Conservation (phyloP, 2,113 vertebrate species). For the Bettongia penicillata region DNA sequence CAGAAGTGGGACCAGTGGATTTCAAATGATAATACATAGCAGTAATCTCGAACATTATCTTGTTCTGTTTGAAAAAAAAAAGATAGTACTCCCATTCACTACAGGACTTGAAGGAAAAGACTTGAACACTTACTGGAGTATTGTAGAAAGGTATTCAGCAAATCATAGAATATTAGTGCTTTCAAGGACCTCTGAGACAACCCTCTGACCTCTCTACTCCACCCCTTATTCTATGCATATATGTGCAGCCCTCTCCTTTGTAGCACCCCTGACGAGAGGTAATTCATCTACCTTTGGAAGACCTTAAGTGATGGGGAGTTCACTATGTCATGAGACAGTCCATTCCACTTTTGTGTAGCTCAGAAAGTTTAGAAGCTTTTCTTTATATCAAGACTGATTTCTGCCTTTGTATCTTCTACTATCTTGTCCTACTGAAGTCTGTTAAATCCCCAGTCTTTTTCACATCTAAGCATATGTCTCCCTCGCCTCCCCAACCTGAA, state of each 20-base stretch:
- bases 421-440: not conserved
- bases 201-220: not conserved
- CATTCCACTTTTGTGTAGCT: not conserved
- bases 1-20: no score
- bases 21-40: no score
- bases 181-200: not conserved
- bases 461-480: not conserved
- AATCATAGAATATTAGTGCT: not conserved
- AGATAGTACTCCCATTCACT: no score
- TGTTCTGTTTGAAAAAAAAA: no score
- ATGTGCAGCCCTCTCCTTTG: not conserved
- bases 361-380: not conserved
- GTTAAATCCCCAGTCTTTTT: not conserved
- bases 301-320: not conserved
- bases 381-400: not conserved
- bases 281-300: not conserved
- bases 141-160: not conserved
- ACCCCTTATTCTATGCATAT: not conserved
- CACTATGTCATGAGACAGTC: not conserved
- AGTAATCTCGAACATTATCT: no score
- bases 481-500: not conserved
- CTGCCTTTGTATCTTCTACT: not conserved
- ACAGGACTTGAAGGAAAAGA: no score
- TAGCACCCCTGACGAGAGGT: not conserved
- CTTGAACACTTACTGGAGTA: no score